Percentiles rank a stretch among this genome's conserved stretches.
These are phyloP conservation scores for Ursus arctos DNA, from an alignment of 2,113 vertebrate species.

Conservation along the genomic window DNA sequence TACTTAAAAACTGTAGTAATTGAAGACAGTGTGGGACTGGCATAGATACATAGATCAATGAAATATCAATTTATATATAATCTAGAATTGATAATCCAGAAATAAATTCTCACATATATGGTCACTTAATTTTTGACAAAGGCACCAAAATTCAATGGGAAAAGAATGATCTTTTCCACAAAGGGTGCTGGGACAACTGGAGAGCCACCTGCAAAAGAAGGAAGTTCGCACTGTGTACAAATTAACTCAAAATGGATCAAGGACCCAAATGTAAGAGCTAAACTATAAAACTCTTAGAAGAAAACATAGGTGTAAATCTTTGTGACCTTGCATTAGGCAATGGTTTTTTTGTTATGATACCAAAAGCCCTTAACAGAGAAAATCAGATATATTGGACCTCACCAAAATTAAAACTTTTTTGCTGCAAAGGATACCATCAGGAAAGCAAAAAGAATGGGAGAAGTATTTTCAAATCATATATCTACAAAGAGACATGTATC, in stretches of 20 bases:
- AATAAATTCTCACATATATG: background rate
- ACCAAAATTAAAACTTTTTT: background rate
- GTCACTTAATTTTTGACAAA: background rate
- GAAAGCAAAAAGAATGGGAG: background rate
- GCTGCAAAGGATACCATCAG: background rate
- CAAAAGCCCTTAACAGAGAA: constrained; percentile 24
- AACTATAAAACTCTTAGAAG: background rate
- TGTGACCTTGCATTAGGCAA: background rate
- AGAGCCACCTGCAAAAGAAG: background rate
- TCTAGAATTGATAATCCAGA: constrained; percentile 4
- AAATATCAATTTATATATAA: background rate
- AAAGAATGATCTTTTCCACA: constrained; percentile 5
- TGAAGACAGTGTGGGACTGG: background rate
- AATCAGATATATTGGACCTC: background rate
- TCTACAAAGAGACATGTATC: background rate
- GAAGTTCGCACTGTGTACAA: background rate
- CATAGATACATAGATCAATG: background rate
- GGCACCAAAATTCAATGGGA: background rate
- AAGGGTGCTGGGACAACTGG: background rate
- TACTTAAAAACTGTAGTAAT: background rate
- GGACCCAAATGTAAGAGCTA: background rate
- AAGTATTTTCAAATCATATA: background rate
- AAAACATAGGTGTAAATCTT: background rate
- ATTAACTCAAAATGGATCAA: background rate
- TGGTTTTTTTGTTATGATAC: background rate